These are phyloP conservation scores for Characodon lateralis DNA, from an alignment of 2,797 vertebrate species.

Conservation along the genomic window DNA sequence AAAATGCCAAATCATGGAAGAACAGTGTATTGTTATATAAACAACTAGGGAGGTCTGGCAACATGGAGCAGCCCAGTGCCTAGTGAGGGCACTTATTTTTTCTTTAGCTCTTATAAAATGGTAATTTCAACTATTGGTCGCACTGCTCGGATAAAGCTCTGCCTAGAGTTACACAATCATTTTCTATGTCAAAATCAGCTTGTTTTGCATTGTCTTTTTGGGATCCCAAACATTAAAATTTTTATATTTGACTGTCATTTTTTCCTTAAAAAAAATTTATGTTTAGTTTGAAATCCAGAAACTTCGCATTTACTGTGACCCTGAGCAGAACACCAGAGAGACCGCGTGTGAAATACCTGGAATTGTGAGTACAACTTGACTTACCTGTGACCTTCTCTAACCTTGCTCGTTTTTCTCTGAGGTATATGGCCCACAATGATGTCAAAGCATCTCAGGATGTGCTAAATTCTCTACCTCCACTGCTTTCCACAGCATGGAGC, in stretches of 20 bases:
- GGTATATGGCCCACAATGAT: neutral
- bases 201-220: conserved; percentile 26
- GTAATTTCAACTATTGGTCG: conserved; percentile 43
- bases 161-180: conserved; percentile 32
- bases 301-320: conserved; percentile 96
- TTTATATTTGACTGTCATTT: conserved; percentile 19
- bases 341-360: conserved; percentile 96
- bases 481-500: neutral
- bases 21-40: conserved; percentile 38
- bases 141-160: conserved; percentile 42
- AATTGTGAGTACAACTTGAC: conserved; percentile 86
- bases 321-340: conserved; percentile 94
- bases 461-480: conserved; percentile 16
- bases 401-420: conserved; percentile 43
- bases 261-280: neutral
- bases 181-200: conserved; percentile 10
- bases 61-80: conserved; percentile 16
- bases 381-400: conserved; percentile 29
- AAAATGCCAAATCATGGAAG: conserved; percentile 56
- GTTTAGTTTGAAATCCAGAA: conserved; percentile 95
- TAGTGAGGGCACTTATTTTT: conserved; percentile 34
- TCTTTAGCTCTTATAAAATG: conserved; percentile 36
- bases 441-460: conserved; percentile 27
- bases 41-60: conserved; percentile 62
- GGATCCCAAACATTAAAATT: neutral